These are phyloP conservation scores for Pissodes strobi DNA, from an alignment of 1,140 invertebrate species.

Conservation along the genomic window DNA sequence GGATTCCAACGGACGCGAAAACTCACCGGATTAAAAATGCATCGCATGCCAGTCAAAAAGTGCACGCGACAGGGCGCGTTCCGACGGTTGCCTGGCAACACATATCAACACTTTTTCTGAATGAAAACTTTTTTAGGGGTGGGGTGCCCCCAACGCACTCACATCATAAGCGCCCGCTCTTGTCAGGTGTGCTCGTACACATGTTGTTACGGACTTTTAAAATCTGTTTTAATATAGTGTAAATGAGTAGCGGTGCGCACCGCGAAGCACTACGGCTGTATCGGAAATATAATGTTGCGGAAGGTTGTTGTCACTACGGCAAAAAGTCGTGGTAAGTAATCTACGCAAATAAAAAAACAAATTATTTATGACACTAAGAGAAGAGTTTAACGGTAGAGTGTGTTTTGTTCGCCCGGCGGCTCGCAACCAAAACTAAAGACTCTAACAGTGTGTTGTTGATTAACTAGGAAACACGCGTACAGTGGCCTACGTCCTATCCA, in stretches of 20 bases:
- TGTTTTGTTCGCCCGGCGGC: background rate
- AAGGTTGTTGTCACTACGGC: too few relatives aligned
- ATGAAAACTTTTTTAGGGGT: conserved; percentile 63
- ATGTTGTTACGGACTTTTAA: conserved; percentile 19
- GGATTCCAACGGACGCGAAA: conserved; percentile 6
- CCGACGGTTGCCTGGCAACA: conserved; percentile 61
- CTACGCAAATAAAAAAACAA: conserved; percentile 8
- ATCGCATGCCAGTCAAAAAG: conserved; percentile 36
- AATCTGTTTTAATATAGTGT: conserved; percentile 1
- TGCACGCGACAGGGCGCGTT: conserved; percentile 33
- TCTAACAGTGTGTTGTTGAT: conserved; percentile 49
- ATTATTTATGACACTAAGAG: background rate
- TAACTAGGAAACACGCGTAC: conserved; percentile 45
- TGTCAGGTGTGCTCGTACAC: conserved; percentile 28
- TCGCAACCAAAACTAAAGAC: conserved; percentile 40
- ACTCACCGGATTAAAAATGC: conserved; percentile 21
- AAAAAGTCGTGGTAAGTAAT: too few relatives aligned
- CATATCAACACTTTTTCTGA: conserved; percentile 67
- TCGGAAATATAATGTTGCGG: too few relatives aligned
- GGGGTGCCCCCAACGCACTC: conserved; percentile 35
- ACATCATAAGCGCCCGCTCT: conserved; percentile 29
- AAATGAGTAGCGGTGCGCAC: background rate
- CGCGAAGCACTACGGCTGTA: too few relatives aligned
- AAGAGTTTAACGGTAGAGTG: background rate
- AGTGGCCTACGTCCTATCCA: conserved; percentile 37